Evolutionary conservation across 2,888 invertebrate genomes (phyloP).

Genomic region (Galerucella pusilla): DNA sequence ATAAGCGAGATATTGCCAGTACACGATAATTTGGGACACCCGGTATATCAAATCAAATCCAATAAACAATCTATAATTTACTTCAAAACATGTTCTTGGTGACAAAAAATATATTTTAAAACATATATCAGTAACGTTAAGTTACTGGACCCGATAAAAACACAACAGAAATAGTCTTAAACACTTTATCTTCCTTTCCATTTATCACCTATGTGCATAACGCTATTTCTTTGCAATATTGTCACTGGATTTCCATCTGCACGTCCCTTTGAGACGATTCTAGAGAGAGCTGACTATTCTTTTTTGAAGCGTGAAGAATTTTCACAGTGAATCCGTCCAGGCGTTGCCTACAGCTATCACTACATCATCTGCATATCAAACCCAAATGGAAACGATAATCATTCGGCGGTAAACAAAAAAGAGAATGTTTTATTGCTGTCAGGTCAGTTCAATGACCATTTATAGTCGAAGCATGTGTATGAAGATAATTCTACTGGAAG

Average conservation of each 20-base stretch:
- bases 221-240: slow-evolving; percentile 17
- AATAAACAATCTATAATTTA: too few species aligned
- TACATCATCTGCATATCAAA: slow-evolving; percentile 27
- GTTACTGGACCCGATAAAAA: neutral
- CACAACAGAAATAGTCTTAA: neutral
- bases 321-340: neutral
- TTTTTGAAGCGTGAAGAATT: slow-evolving; percentile 1
- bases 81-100: neutral
- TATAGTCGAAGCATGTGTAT: neutral
- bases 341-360: slow-evolving; percentile 9
- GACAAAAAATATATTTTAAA: neutral
- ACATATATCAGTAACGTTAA: too few species aligned
- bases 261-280: slow-evolving; percentile 8
- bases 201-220: neutral
- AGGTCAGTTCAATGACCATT: neutral
- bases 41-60: too few species aligned
- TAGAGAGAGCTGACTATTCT: neutral
- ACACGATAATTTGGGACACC: too few species aligned
- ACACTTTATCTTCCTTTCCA: neutral
- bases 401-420: neutral
- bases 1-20: too few species aligned
- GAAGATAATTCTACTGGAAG: too few species aligned
- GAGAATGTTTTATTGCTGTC: neutral
- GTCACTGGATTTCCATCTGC: slow-evolving; percentile 23
- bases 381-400: neutral